Conservation (phyloP, 2,113 vertebrate species). For the Megaptera novaeangliae region DNA sequence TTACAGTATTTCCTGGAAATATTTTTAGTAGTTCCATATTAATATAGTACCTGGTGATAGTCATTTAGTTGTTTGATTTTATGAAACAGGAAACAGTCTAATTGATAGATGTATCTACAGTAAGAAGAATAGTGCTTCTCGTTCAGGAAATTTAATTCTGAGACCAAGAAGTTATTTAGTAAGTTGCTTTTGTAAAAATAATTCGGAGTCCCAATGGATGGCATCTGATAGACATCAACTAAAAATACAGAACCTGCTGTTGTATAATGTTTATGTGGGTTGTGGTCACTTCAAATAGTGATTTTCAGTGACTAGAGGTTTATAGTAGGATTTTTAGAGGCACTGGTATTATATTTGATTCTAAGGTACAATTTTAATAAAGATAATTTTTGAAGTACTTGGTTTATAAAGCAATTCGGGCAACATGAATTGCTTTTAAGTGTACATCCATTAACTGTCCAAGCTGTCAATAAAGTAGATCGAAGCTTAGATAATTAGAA, state of each 20-base stretch:
- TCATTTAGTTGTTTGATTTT: background rate
- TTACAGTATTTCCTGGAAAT: background rate
- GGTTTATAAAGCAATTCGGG: background rate
- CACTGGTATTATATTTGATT: background rate
- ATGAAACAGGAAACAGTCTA: background rate
- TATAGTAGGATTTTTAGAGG: background rate
- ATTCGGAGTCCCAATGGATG: background rate
- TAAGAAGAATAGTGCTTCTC: background rate
- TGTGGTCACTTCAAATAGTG: background rate
- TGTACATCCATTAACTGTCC: background rate
- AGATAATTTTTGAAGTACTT: background rate
- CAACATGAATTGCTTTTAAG: background rate
- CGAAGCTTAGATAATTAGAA: background rate
- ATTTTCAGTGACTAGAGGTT: background rate
- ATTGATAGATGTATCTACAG: background rate
- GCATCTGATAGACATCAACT: background rate
- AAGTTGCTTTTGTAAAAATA: background rate
- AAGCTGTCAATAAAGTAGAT: background rate
- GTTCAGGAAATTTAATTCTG: background rate
- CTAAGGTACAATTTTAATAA: background rate
- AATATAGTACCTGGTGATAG: background rate
- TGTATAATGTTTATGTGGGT: background rate
- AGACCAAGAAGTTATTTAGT: background rate
- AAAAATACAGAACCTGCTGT: background rate
- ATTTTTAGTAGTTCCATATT: background rate